Percentiles rank a stretch among this genome's conserved stretches.
Conservation (phyloP, 1,140 invertebrate species). For the Batillaria attramentaria region DNA sequence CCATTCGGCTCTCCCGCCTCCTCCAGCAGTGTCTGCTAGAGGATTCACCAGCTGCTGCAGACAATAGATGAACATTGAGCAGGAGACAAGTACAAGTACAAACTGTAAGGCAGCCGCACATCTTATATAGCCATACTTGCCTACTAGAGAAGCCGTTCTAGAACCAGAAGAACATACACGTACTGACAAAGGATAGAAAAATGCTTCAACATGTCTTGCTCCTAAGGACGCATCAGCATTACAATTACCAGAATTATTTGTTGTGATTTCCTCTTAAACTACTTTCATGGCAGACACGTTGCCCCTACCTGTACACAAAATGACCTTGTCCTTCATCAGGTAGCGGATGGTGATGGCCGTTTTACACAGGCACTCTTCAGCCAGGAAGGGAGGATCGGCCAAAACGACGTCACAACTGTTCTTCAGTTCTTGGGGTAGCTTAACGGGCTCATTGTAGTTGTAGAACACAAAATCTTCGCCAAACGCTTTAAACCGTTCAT, state of each 20-base stretch:
- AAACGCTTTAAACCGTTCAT: conserved; percentile 84
- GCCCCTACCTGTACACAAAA: conserved; percentile 95
- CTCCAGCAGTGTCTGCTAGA: no score
- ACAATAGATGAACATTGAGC: no score
- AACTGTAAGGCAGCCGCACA: no score
- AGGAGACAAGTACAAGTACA: no score
- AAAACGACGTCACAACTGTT: conserved; percentile 86
- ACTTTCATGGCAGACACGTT: neutral
- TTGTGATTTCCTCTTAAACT: neutral
- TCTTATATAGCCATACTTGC: no score
- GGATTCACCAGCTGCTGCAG: no score
- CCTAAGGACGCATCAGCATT: neutral
- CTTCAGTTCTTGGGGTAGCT: conserved; percentile 78
- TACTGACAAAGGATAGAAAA: conserved; percentile 9
- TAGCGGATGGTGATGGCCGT: conserved; percentile 84
- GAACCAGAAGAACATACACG: no score
- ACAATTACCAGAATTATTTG: neutral
- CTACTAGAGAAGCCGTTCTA: no score
- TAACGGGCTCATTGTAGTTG: conserved; percentile 88
- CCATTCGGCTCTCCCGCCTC: no score
- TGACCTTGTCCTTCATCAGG: conserved; percentile 84
- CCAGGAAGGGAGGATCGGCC: conserved; percentile 94
- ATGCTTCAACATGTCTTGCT: neutral
- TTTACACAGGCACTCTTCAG: conserved; percentile 92
- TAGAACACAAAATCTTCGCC: conserved; percentile 88